Evolutionary conservation across 2,797 vertebrate species (phyloP).

Genomic region (Nannoperca australis): DNA sequence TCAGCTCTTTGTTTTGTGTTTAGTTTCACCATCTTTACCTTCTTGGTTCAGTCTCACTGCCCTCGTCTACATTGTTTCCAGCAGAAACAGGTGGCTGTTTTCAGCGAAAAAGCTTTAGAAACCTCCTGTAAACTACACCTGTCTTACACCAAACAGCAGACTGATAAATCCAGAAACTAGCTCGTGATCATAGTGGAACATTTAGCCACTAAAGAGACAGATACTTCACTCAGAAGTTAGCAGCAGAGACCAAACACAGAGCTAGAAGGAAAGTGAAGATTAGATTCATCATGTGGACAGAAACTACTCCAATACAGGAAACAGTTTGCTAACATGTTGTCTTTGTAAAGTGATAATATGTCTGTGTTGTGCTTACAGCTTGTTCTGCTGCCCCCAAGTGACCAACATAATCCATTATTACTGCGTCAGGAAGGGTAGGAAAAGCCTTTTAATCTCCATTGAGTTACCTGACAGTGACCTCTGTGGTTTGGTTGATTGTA

Average conservation of each 20-base stretch:
- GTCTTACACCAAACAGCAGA: background rate
- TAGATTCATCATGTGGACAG: too few relatives aligned
- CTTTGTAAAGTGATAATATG: background rate
- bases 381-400: background rate
- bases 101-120: background rate
- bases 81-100: background rate
- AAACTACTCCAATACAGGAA: background rate
- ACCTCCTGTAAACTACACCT: too few relatives aligned
- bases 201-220: too few relatives aligned
- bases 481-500: conserved; percentile 19
- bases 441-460: background rate
- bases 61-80: background rate
- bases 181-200: background rate
- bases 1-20: too few relatives aligned
- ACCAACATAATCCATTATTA: background rate
- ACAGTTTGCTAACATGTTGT: background rate
- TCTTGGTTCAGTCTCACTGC: background rate
- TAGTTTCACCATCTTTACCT: too few relatives aligned
- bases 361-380: background rate
- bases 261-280: too few relatives aligned
- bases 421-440: background rate
- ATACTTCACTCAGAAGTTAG: too few relatives aligned
- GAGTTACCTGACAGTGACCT: conserved; percentile 3
- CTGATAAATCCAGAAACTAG: background rate
- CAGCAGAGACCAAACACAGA: too few relatives aligned